Evolutionary conservation across 2,113 vertebrate species (phyloP), one percentile per base, ranked within the genome.

Genomic region (Strix aluco): DNA sequence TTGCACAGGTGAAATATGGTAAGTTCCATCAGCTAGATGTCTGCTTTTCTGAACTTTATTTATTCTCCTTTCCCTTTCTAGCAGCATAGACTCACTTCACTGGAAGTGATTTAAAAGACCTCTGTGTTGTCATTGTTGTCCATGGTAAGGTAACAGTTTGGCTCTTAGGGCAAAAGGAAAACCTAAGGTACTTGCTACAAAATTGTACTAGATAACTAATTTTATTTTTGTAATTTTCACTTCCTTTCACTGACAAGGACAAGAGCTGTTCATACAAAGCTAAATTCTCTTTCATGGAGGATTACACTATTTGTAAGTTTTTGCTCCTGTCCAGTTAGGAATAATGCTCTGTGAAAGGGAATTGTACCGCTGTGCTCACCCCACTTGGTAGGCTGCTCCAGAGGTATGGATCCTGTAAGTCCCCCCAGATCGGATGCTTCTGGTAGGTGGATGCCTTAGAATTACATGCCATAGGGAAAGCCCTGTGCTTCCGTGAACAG

Each of bases 1-100:
- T 99, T 9, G 99, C 99, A 58, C 99, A 99, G 97, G 94, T 99
- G 92, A 99, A 99, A 98, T 99, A 99, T 5, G 99, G 99, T 99
- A 96, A 86, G 98, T 98, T 55, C 71, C 3, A 3, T 51, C 61
- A 38, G 23, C 26, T 70, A 26, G 11, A 10, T 32, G 23, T 5
- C 3, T 19, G 0, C 70, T 70, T 34, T 1, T 2, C 11, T 49
- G 11, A 7, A 3, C 58, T 71, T 3, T 3, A 13, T 10, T 13
- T 11, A 3, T 58, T n/a, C 44, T 29, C 16, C 47, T 65, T 66
- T 74, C 20, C 7, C 40, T 34, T 47, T 36, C 47, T n/a, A 15
- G 26, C 11, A 15, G 54, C 15, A 29, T 11, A 78, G 55, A 25
- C 58, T 38, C 10, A 0, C 6, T 86, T 14, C 5, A 3, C 29